phyloP scores from a whole-genome alignment of 1,140 invertebrate genomes.

The Drosophila ironensis region DNA sequence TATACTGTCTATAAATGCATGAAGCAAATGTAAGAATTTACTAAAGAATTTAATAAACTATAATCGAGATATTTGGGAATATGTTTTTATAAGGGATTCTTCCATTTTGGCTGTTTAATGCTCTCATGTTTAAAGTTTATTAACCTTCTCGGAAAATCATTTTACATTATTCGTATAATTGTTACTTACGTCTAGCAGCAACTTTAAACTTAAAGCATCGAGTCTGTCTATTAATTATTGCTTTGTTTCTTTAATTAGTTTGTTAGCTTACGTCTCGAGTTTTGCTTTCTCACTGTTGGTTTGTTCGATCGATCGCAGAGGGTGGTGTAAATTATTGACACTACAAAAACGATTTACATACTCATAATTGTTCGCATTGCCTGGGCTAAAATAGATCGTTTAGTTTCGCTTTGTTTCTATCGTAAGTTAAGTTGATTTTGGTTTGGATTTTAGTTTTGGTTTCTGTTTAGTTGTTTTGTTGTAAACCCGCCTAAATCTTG shows the following conservation, averaged over 20 bases:
- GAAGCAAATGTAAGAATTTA: slow-evolving; percentile 45
- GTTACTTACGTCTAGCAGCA: slow-evolving; percentile 60
- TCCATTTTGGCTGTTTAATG: slow-evolving; percentile 14
- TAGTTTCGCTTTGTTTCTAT: too few species aligned
- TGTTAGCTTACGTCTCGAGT: slow-evolving; percentile 60
- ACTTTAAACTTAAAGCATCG: slow-evolving; percentile 66
- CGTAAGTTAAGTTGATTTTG: too few species aligned
- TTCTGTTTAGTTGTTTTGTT: slow-evolving; percentile 18
- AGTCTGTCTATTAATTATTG: slow-evolving; percentile 58
- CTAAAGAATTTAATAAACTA: slow-evolving; percentile 49
- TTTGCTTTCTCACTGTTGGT: neutral
- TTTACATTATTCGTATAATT: slow-evolving; percentile 64
- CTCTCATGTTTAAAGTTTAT: slow-evolving; percentile 56
- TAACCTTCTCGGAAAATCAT: slow-evolving; percentile 68
- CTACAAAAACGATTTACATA: slow-evolving; percentile 67
- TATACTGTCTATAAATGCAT: slow-evolving; percentile 41
- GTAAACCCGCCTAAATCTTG: slow-evolving; percentile 29
- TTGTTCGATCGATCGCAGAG: slow-evolving; percentile 1
- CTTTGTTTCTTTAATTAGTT: slow-evolving; percentile 53
- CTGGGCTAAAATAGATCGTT: slow-evolving; percentile 61
- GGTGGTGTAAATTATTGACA: slow-evolving; percentile 75
- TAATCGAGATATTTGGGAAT: slow-evolving; percentile 15
- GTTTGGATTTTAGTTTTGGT: too few species aligned
- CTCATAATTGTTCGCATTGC: slow-evolving; percentile 57
- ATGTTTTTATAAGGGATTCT: neutral